Evolutionary conservation across 2,888 invertebrate genomes (phyloP).

Genomic region (Plebejus melissa): DNA sequence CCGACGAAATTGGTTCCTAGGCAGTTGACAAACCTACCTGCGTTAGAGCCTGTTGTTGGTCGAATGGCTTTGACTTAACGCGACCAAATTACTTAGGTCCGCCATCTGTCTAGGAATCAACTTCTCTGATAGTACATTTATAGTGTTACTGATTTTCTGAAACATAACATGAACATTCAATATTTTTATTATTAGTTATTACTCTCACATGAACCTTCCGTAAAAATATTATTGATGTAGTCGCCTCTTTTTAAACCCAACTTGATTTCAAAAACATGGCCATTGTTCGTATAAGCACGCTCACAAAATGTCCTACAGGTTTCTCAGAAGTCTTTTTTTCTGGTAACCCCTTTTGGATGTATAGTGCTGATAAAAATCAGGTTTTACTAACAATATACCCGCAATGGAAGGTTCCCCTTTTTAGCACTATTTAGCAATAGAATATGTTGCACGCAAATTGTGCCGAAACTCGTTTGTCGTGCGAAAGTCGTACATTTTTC

Average conservation of each 20-base stretch:
- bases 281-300: neutral
- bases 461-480: neutral
- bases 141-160: too few species aligned
- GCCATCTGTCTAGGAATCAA: too few species aligned
- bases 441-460: neutral
- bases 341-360: neutral
- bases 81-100: too few species aligned
- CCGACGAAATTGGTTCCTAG: too few species aligned
- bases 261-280: slow-evolving; percentile 8
- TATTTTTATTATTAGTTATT: neutral
- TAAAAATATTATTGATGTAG: neutral
- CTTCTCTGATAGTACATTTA: too few species aligned
- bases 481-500: neutral
- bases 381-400: slow-evolving; percentile 12
- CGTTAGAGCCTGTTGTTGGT: too few species aligned
- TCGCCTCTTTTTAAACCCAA: neutral
- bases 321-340: neutral
- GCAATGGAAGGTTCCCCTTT: neutral
- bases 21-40: too few species aligned
- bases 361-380: slow-evolving; percentile 8
- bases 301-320: neutral
- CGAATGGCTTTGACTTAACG: too few species aligned
- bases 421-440: neutral
- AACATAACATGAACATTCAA: too few species aligned
- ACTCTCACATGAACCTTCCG: neutral